Evolutionary conservation across 2,888 invertebrate genomes (phyloP).

Genomic region (Sesia apiformis): DNA sequence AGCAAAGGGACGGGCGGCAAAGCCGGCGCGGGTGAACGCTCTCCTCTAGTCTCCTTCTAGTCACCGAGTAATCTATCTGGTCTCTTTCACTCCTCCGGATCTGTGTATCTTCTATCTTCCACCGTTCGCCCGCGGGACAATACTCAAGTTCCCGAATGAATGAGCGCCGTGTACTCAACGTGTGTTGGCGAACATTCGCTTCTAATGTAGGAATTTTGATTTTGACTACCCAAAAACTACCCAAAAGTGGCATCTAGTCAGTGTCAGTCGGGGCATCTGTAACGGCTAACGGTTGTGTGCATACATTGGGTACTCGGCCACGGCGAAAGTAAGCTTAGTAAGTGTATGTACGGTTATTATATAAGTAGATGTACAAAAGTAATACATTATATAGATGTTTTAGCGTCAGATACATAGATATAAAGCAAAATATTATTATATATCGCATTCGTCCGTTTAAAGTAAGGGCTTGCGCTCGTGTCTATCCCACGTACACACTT

Average conservation of each 20-base stretch:
- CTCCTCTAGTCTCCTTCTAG: slow-evolving; percentile 27
- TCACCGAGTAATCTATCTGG: slow-evolving; percentile 11
- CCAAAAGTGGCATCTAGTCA: slow-evolving; percentile 14
- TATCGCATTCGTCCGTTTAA: slow-evolving; percentile 75
- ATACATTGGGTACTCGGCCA: slow-evolving; percentile 58
- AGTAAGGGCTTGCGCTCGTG: slow-evolving; percentile 73
- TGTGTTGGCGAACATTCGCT: slow-evolving; percentile 15
- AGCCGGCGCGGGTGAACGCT: slow-evolving; percentile 67
- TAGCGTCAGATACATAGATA: slow-evolving; percentile 75
- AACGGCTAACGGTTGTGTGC: slow-evolving; percentile 32
- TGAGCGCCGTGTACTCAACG: slow-evolving; percentile 54
- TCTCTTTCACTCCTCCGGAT: slow-evolving; percentile 15
- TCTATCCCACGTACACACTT: slow-evolving; percentile 71
- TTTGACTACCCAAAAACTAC: background rate
- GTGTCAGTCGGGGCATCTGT: slow-evolving; percentile 6
- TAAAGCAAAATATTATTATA: slow-evolving; percentile 74
- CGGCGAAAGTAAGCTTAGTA: slow-evolving; percentile 65
- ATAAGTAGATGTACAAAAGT: slow-evolving; percentile 75
- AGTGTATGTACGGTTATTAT: slow-evolving; percentile 71
- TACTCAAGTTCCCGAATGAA: slow-evolving; percentile 51
- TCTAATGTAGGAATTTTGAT: no score
- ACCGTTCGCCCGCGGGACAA: slow-evolving; percentile 64
- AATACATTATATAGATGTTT: slow-evolving; percentile 75
- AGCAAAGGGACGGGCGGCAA: slow-evolving; percentile 66
- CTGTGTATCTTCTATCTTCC: slow-evolving; percentile 9